Evolutionary conservation across 2,113 vertebrate species (phyloP).

Genomic region (Globicephala melas): DNA sequence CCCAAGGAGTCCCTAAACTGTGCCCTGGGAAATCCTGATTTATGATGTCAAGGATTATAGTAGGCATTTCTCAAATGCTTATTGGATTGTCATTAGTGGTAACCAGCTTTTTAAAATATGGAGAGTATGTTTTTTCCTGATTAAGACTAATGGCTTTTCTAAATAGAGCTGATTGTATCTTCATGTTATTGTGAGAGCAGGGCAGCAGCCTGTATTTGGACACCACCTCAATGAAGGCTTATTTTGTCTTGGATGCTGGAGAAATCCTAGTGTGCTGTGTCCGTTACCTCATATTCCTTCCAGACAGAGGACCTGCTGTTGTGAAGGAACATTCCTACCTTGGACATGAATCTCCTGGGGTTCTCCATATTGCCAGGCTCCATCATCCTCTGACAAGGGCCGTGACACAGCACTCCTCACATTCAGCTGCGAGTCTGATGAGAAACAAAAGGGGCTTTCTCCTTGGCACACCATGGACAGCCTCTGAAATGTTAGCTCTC

Average conservation of each 20-base stretch:
- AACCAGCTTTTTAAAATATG: neutral
- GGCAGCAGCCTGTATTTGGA: constrained; percentile 20
- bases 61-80: neutral
- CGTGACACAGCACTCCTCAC: constrained; percentile 72
- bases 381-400: constrained; percentile 75
- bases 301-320: constrained; percentile 84
- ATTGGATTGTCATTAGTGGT: neutral
- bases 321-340: constrained; percentile 78
- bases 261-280: constrained; percentile 77
- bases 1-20: neutral
- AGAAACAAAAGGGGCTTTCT: constrained; percentile 81
- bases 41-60: rapidly evolving
- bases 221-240: constrained; percentile 47
- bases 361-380: constrained; percentile 77
- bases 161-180: constrained; percentile 48
- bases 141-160: constrained; percentile 40
- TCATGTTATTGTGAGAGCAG: constrained; percentile 44
- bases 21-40: constrained; percentile 4
- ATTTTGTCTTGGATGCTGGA: constrained; percentile 72
- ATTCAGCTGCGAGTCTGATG: constrained; percentile 1
- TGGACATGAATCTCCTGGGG: constrained; percentile 78
- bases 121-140: neutral
- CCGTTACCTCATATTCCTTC: constrained; percentile 71
- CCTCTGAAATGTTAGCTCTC: constrained; percentile 83
- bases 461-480: neutral